A percentile compares a stretch with the other conserved stretches of the same genome.
Conservation (phyloP, 1,140 invertebrate species). For the Papilio polyxenes region DNA sequence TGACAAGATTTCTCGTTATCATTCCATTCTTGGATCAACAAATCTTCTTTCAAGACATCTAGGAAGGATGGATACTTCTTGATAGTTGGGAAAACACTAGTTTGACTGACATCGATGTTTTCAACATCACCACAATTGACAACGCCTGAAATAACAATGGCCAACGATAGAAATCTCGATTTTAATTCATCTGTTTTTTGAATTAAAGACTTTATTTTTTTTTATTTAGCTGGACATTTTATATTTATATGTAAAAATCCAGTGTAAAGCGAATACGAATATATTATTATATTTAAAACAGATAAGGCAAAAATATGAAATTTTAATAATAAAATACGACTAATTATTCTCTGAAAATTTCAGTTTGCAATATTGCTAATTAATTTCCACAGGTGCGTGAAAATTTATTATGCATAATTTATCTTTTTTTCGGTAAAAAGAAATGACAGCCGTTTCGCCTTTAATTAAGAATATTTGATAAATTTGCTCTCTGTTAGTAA, state of each 20-base stretch:
- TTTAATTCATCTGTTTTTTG: background rate
- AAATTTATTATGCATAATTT: background rate
- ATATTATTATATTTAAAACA: too few relatives aligned
- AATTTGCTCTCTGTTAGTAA: too few relatives aligned
- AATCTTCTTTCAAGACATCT: slow-evolving; percentile 21
- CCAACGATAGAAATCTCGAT: background rate
- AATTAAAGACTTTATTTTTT: background rate
- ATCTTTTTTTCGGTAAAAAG: too few relatives aligned
- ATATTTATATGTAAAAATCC: background rate
- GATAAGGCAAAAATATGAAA: background rate
- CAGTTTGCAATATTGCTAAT: background rate
- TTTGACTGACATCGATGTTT: background rate
- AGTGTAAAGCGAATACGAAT: background rate
- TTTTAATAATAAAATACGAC: background rate
- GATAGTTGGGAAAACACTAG: background rate
- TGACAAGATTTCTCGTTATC: slow-evolving; percentile 32
- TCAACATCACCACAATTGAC: background rate
- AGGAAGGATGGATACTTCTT: slow-evolving; percentile 28
- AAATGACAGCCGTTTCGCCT: background rate
- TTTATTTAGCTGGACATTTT: background rate
- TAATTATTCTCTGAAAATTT: background rate
- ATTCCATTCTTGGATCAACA: slow-evolving; percentile 27
- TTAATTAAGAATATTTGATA: background rate
- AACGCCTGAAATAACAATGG: background rate
- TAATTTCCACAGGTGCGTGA: background rate